A percentile compares a stretch with the other conserved stretches of the same genome.
Evolutionary conservation across 1,140 invertebrate species (phyloP).

Genomic region (Brachionus plicatilis): DNA sequence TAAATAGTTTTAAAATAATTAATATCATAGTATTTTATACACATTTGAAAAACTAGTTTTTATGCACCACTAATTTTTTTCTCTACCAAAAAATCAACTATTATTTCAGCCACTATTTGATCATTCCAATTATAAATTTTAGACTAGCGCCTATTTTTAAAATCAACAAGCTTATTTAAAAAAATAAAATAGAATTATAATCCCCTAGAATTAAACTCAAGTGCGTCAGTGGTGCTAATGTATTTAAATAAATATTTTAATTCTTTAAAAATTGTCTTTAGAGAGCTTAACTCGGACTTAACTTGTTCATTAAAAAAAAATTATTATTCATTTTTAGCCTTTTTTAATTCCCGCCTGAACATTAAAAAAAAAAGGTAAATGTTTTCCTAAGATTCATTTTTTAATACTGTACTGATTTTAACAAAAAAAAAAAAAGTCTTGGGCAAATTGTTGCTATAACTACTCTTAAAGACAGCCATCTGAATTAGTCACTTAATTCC

Average conservation of each 20-base stretch:
- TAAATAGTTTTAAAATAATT: background rate
- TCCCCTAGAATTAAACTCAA: too few species aligned
- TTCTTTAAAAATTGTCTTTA: too few species aligned
- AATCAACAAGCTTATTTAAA: background rate
- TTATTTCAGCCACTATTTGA: background rate
- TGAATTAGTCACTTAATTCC: background rate
- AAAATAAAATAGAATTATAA: background rate
- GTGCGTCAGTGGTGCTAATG: too few species aligned
- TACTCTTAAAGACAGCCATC: background rate
- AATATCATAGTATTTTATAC: background rate
- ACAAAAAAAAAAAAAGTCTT: background rate
- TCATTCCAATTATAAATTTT: background rate
- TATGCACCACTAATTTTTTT: background rate
- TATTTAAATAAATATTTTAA: too few species aligned
- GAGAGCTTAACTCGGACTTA: too few species aligned
- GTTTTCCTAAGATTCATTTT: background rate
- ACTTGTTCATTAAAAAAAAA: too few species aligned
- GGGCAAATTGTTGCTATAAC: background rate
- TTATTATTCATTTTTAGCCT: too few species aligned
- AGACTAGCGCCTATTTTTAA: background rate
- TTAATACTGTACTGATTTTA: background rate
- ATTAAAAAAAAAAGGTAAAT: background rate
- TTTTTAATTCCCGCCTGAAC: background rate
- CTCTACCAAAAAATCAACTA: background rate
- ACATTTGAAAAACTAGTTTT: background rate